Percentiles rank a stretch among this genome's conserved stretches.
Evolutionary conservation across 1,140 invertebrate genomes (phyloP).

Genomic region (Macrotrachela quadricornifera): DNA sequence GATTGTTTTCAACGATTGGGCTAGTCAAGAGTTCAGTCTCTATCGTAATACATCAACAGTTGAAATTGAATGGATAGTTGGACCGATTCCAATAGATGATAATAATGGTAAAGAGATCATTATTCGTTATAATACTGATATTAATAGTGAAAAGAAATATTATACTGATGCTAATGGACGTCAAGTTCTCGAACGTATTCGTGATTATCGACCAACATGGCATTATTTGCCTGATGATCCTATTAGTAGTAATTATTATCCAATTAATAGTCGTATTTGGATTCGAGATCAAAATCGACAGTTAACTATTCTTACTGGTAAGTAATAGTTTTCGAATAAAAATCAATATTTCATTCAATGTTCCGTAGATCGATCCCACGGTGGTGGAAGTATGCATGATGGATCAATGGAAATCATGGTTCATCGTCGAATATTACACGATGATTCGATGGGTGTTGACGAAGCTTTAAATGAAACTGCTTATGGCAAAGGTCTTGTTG

Average conservation of each 20-base stretch:
- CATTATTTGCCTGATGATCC: slow-evolving; percentile 38
- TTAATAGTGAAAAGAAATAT: slow-evolving; percentile 43
- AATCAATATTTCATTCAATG: slow-evolving; percentile 27
- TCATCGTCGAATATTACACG: slow-evolving; percentile 57
- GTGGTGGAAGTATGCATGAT: slow-evolving; percentile 49
- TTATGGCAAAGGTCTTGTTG: slow-evolving; percentile 47
- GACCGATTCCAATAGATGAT: slow-evolving; percentile 65
- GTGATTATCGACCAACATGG: slow-evolving; percentile 54
- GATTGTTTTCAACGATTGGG: slow-evolving; percentile 42
- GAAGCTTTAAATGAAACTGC: slow-evolving; percentile 73
- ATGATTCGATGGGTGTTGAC: slow-evolving; percentile 74
- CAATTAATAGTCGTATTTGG: slow-evolving; percentile 57
- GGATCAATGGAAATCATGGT: slow-evolving; percentile 42
- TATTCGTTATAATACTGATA: slow-evolving; percentile 7
- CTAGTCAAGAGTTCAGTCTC: slow-evolving; percentile 54
- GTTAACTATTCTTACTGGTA: slow-evolving; percentile 52
- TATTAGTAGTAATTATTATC: slow-evolving; percentile 72
- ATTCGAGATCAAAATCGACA: slow-evolving; percentile 18
- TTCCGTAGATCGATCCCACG: slow-evolving; percentile 57
- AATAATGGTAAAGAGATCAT: slow-evolving; percentile 14
- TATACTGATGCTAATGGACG: slow-evolving; percentile 84
- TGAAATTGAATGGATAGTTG: slow-evolving; percentile 77
- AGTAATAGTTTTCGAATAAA: slow-evolving; percentile 55
- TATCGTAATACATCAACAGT: slow-evolving; percentile 42
- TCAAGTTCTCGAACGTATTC: slow-evolving; percentile 47